Evolutionary conservation across 2,113 vertebrate genomes (phyloP), one percentile per base, ranked within the genome.

Genomic region (Pangasianodon gigas): DNA sequence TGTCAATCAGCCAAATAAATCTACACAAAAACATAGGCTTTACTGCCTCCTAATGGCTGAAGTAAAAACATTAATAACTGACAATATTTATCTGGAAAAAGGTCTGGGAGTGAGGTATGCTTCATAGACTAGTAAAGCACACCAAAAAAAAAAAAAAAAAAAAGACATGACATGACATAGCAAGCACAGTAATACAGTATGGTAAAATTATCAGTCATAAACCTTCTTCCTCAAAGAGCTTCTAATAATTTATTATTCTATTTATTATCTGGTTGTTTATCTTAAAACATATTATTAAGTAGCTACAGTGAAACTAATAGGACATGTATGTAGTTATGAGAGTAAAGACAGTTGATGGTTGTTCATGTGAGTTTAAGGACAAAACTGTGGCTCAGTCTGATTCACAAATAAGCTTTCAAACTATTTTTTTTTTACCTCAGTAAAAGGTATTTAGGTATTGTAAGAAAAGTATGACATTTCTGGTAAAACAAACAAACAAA

Each of bases 1-100:
- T 37, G 37, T 37, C 3, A 26, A 26, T 6, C 8, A 10, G 29
- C 0, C 24, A 7, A 8, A 65, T 29, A 65, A 29, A 65, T 65
- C 26, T 29, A 32, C 11, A 41, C 69, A 74, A 74, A 41, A 2
- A 19, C 21, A 41, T 0, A 81, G 13, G 87, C 18, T 62, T 62
- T 48, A 32, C 56, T 88, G 75, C 87, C 75, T 29, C 75, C 87
- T 88, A 81, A 2, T 48, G 87, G 44, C 29, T 24, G 26, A 81
- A 88, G 6, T 56, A 56, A 41, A 16, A 77, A 60, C 54, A 80
- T 3, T n/a, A 44, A 44, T 13, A 48, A 80, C 4, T 21, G 1
- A 4, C 11, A 18, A 71, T 18, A 37, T 71, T 41, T 1, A 71
- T 32, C 69, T 37, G 32, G 69, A 58, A 71, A 37, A 71, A 71